A percentile compares a stretch with the other conserved stretches of the same genome.
phyloP scores from a whole-genome alignment of 2,113 vertebrate genomes.

The Sitta europaea region DNA sequence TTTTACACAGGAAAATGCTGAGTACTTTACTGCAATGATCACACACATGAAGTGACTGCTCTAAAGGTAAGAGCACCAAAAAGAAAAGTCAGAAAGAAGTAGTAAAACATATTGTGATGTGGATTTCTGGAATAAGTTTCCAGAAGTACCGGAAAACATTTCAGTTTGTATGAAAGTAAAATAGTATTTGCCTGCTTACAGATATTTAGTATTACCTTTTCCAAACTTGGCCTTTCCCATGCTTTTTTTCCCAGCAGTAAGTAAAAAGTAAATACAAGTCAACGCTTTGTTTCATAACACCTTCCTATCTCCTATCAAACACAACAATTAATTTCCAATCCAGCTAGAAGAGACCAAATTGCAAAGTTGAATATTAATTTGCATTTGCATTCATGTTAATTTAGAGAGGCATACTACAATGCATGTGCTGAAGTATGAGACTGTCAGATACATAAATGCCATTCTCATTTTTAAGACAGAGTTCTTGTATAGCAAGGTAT shows the following conservation, averaged over 20 bases:
- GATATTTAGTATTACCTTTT: background rate
- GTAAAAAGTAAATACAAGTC: background rate
- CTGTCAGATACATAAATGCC: background rate
- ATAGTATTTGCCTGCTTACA: background rate
- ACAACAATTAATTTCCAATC: constrained; percentile 5
- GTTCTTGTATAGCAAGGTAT: background rate
- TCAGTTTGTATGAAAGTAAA: background rate
- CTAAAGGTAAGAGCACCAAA: background rate
- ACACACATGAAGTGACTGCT: background rate
- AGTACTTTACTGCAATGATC: background rate
- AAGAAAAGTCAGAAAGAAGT: background rate
- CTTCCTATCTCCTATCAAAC: background rate
- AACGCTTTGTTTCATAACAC: background rate
- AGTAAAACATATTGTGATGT: background rate
- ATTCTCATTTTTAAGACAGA: background rate
- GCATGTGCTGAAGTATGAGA: background rate
- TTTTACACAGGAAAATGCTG: background rate
- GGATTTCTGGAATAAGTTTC: background rate
- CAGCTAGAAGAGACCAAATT: background rate
- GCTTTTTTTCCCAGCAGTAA: background rate
- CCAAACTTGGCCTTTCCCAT: background rate
- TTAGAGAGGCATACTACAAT: background rate
- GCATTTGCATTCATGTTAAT: background rate
- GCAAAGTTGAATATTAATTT: background rate
- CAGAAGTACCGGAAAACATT: background rate